A percentile compares a stretch with the other conserved stretches of the same genome.
Evolutionary conservation across 2,797 vertebrate genomes (phyloP).

Genomic region (Hydrolagus colliei): DNA sequence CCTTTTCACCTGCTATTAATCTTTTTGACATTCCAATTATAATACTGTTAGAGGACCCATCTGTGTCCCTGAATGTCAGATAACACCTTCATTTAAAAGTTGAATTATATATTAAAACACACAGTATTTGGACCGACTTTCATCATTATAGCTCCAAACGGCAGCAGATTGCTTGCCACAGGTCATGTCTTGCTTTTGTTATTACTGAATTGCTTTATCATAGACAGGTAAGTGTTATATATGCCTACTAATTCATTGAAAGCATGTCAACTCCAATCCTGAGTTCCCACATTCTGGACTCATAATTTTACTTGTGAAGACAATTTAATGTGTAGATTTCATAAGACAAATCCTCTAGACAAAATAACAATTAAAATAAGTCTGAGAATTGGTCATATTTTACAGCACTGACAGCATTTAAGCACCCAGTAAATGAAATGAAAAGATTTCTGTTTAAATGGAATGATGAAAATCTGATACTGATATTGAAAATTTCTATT

Average conservation of each 20-base stretch:
- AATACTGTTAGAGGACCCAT: neutral
- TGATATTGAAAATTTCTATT: no score
- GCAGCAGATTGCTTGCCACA: neutral
- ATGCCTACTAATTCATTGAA: neutral
- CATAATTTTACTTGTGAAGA: neutral
- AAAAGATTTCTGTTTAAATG: no score
- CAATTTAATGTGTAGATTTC: no score
- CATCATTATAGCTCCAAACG: neutral
- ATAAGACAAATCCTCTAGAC: no score
- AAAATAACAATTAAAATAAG: no score
- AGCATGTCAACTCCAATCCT: neutral
- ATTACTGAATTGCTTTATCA: neutral
- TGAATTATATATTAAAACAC: neutral
- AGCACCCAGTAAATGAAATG: no score
- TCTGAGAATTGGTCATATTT: no score
- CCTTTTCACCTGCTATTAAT: slow-evolving; percentile 13
- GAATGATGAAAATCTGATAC: no score
- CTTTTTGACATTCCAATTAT: slow-evolving; percentile 29
- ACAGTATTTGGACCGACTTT: slow-evolving; percentile 1
- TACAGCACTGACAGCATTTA: no score
- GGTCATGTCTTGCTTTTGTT: neutral
- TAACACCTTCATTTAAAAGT: neutral
- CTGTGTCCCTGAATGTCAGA: neutral
- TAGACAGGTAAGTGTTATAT: neutral
- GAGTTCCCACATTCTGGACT: neutral